Evolutionary conservation across 2,797 vertebrate genomes (phyloP).

Genomic region (Bufotes viridis): DNA sequence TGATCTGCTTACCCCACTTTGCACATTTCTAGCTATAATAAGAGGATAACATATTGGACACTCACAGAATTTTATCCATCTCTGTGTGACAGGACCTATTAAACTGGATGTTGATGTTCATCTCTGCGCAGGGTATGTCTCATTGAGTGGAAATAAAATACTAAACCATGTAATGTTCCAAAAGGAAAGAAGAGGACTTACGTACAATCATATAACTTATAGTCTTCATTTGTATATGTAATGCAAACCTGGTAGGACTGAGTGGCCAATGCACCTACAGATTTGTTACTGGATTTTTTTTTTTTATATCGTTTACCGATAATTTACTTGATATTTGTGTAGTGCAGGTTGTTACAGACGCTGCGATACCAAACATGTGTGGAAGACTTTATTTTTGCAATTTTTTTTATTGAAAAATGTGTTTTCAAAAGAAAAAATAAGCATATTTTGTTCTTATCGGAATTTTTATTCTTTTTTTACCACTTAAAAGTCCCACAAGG

Average conservation of each 20-base stretch:
- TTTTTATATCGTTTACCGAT: no score
- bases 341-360: no score
- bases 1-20: conserved; percentile 42
- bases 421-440: no score
- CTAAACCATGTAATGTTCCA: not conserved
- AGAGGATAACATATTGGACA: conserved; percentile 38
- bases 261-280: not conserved
- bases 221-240: not conserved
- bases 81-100: conserved; percentile 35
- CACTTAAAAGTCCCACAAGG: no score
- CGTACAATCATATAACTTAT: not conserved
- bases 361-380: no score
- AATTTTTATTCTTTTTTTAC: no score
- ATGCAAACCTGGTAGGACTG: not conserved
- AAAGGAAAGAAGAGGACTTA: not conserved
- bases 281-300: not conserved
- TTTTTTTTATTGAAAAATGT: no score
- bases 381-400: no score
- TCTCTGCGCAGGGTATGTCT: not conserved
- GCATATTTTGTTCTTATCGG: no score
- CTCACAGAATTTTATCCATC: conserved; percentile 23
- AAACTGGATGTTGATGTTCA: conserved; percentile 8
- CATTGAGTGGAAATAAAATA: not conserved
- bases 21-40: conserved; percentile 40
- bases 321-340: no score